Evolutionary conservation across 1,140 invertebrate species (phyloP).

Genomic region (Brachionus manjavacas): DNA sequence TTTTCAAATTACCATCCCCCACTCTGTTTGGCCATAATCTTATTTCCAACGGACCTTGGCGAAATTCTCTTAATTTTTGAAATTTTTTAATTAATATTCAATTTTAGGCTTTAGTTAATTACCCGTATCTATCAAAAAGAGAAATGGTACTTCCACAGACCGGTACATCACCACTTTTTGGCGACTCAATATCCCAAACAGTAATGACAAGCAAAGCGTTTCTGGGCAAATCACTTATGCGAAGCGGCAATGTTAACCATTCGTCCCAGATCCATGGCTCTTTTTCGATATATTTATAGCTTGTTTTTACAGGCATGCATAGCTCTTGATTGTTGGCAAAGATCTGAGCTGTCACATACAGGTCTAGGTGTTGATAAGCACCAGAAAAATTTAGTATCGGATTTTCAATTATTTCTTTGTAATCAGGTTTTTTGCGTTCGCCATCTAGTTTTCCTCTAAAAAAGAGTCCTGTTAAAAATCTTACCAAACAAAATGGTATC

Average conservation of each 20-base stretch:
- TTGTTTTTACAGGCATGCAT: conserved; percentile 78
- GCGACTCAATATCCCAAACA: conserved; percentile 32
- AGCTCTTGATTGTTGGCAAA: conserved; percentile 75
- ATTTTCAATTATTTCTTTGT: conserved; percentile 77
- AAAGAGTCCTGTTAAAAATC: background rate
- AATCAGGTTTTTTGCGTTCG: conserved; percentile 73
- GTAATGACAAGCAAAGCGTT: conserved; percentile 1
- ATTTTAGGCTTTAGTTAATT: background rate
- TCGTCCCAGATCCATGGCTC: conserved; percentile 87
- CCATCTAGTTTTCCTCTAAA: conserved; percentile 83
- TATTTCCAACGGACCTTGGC: conserved; percentile 62
- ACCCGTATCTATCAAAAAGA: conserved; percentile 39
- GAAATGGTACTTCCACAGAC: conserved; percentile 27
- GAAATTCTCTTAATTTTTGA: conserved; percentile 43
- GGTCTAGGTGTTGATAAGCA: conserved; percentile 71
- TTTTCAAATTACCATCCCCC: conserved; percentile 67
- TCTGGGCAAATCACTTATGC: conserved; percentile 82
- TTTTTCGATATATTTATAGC: conserved; percentile 85
- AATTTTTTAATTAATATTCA: background rate
- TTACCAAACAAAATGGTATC: background rate
- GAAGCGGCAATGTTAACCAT: conserved; percentile 85
- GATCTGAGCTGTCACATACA: conserved; percentile 80
- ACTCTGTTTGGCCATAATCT: conserved; percentile 62
- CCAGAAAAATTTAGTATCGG: conserved; percentile 86
- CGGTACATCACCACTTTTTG: background rate